Evolutionary conservation across 92 coral and sea anemone species (phyloP), one percentile per base, ranked within the genome.

Genomic region (Zoanthus gigantus): DNA sequence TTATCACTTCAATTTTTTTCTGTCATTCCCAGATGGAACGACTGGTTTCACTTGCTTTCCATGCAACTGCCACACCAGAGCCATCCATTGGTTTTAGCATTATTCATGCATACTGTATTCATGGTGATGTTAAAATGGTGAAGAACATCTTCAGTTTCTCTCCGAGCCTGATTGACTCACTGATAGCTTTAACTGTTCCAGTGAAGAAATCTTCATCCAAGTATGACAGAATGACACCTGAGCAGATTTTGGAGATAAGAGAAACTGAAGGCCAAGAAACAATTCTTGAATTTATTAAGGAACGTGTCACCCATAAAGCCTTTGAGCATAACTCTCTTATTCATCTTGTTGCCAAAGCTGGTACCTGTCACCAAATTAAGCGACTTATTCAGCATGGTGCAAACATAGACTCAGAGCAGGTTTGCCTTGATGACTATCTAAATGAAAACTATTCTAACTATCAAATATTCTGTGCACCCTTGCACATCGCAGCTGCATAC

Each of bases 41-140:
- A n/a, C 32, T 86, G 34, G 76, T 77, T 45, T 86, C 89, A 1
- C 74, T 86, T 31, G 89, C 89, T 32, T 77, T 86, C 54, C 89
- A 86, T 14, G 86, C 86, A 9, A 30, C 73, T 15, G 65, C 83
- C 37, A 46, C 16, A 17, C 75, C 87, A 5, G 42, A 46, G 15
- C 73, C 75, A 34, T 28, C 63, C 18, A 15, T 12, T 58, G 89
- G 89, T 14, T 60, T 77, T 0, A 61, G 89, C 61, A 18, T 86
- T 61, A 67, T 86, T 44, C 89, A 86, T 12, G 57, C 89, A 23
- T 30, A 28, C 37, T 86, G 89, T 29, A 11, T 86, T 67, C 47
- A 77, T 23, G 89, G 89, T 23, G 76, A 86, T 47, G 34, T 47
- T 74, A 56, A 86, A 54, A 74, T 54, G 17, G 44, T 31, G 6